Evolutionary conservation across 2,797 vertebrate species (phyloP), one percentile per base, ranked within the genome.

Genomic region (Poeciliopsis presidionis): DNA sequence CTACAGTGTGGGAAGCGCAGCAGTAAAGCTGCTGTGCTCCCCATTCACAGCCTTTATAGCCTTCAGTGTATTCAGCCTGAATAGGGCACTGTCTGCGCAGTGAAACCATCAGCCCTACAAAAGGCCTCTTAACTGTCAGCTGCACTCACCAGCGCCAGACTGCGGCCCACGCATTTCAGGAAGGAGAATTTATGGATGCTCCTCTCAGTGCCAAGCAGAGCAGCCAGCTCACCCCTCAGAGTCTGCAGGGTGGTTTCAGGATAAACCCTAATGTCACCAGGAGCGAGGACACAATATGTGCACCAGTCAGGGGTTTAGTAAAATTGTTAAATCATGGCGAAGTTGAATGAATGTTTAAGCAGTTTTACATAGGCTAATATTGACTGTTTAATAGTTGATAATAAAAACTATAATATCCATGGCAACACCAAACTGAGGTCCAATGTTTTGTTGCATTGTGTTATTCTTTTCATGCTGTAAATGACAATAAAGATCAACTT

Each of bases 131-230:
- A 83, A 90, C 74, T 46, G 74, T 63, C 78, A 79, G 72, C 75
- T 75, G 71, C 72, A 94, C 96, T 97, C 94, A 99, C 97, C 96
- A 98, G 88, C 74, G 95, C 97, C 93, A 98, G 93, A 81, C 97
- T 97, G 89, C 96, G 96, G 25, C 98, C 98, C 89, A 98, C 95
- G 87, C 96, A 97, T 94, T 98, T 98, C 88, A 98, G 94, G 95
- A 98, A 98, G 67, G 82, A 95, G 94, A 96, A 97, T 91, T 95
- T 96, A 83, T 97, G 95, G 83, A 92, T 39, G 81, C 92, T 79
- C 80, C 88, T 91, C 63, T 94, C 95, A 59, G 95, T 88, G 55
- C 95, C 96, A 63, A 98, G 96, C 76, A 97, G 94, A 12, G 93
- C 85, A 67, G 91, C 91, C 75, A 99, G 94, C 77, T 93, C 94